Evolutionary conservation across 2,888 invertebrate genomes (phyloP).

Genomic region (Latrodectus hesperus): DNA sequence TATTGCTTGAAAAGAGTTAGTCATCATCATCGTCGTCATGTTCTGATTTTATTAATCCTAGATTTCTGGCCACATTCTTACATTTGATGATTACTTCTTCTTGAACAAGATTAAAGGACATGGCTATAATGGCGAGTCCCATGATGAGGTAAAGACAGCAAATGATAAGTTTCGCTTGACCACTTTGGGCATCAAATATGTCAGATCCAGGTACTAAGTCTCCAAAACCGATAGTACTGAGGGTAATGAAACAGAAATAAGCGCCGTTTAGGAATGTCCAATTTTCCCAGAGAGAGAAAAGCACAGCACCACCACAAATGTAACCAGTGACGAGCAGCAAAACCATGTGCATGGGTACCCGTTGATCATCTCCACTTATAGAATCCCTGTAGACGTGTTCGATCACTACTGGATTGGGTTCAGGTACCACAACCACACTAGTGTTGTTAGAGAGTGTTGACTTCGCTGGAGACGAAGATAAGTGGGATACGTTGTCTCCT

Average conservation of each 20-base stretch:
- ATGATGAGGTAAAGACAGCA: constrained; percentile 87
- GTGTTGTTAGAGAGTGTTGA: constrained; percentile 15
- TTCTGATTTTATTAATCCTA: constrained; percentile 67
- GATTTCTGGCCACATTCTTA: constrained; percentile 65
- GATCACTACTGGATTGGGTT: constrained; percentile 43
- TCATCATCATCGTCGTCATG: constrained; percentile 60
- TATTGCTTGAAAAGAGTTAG: no score
- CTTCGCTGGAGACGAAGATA: constrained; percentile 49
- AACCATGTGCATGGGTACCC: constrained; percentile 81
- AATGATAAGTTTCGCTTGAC: constrained; percentile 84
- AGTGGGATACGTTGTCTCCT: constrained; percentile 12
- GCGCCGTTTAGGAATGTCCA: constrained; percentile 88
- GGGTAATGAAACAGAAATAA: constrained; percentile 89
- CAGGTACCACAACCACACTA: constrained; percentile 26
- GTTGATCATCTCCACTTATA: constrained; percentile 8
- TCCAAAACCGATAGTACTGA: constrained; percentile 88
- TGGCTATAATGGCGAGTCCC: constrained; percentile 87
- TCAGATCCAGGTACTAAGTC: constrained; percentile 82
- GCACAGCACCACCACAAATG: constrained; percentile 84
- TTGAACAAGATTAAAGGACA: constrained; percentile 88
- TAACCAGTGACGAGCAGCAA: constrained; percentile 83
- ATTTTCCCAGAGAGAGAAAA: constrained; percentile 86
- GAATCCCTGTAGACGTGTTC: constrained; percentile 50
- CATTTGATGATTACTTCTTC: constrained; percentile 80
- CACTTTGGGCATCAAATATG: constrained; percentile 73